Conservation (phyloP, 1,140 invertebrate genomes). For the Drosophila willistoni region DNA sequence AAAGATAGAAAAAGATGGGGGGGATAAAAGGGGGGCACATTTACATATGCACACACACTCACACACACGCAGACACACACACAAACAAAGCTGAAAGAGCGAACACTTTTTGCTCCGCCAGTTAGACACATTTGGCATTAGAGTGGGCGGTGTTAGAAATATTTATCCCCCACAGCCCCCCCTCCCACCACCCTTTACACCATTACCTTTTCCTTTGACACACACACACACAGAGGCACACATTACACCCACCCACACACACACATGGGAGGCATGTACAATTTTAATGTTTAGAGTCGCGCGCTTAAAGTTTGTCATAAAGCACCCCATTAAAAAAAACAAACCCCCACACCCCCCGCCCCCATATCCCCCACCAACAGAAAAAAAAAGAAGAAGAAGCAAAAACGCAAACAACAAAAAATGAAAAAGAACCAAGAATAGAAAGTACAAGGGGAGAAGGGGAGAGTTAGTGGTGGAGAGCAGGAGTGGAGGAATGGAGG, state of each 20-base stretch:
- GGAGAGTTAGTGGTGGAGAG: not conserved
- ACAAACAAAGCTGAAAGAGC: slow-evolving; percentile 7
- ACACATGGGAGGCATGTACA: slow-evolving; percentile 57
- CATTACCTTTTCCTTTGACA: not conserved
- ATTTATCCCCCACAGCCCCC: slow-evolving; percentile 34
- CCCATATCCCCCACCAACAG: slow-evolving; percentile 18
- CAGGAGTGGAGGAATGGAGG: not conserved
- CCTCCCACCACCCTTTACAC: slow-evolving; percentile 19
- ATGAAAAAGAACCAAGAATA: slow-evolving; percentile 13
- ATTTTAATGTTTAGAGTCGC: slow-evolving; percentile 69
- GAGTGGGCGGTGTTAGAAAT: slow-evolving; percentile 82
- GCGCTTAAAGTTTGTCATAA: slow-evolving; percentile 81
- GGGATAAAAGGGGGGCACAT: slow-evolving; percentile 8
- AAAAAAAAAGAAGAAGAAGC: slow-evolving; percentile 29
- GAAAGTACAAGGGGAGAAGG: not conserved
- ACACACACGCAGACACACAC: slow-evolving; percentile 19
- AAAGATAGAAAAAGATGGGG: slow-evolving; percentile 4
- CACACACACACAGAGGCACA: slow-evolving; percentile 8
- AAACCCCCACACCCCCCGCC: slow-evolving; percentile 15
- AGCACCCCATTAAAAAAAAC: slow-evolving; percentile 80
- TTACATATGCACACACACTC: slow-evolving; percentile 52
- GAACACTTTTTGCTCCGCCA: slow-evolving; percentile 29
- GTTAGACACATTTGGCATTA: slow-evolving; percentile 71
- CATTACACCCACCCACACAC: slow-evolving; percentile 27
- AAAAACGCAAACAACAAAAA: slow-evolving; percentile 15